Percentiles rank a stretch among this genome's conserved stretches.
phyloP scores from a whole-genome alignment of 2,888 invertebrate genomes.

The Alentia gelatinosa region DNA sequence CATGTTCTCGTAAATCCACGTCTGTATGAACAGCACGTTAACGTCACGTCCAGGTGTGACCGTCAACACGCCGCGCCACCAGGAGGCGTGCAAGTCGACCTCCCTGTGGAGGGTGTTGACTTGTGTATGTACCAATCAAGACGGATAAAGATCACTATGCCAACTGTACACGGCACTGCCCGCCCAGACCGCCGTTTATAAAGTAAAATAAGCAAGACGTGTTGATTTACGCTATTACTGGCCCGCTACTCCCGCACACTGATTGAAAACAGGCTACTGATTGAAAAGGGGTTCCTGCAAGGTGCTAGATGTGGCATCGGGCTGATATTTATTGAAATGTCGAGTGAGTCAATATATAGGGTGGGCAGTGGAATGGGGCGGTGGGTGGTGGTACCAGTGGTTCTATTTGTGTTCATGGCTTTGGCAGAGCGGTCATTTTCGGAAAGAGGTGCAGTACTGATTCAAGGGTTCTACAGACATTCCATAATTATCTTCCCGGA shows the following conservation, averaged over 20 bases:
- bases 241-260: neutral
- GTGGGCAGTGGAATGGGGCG: too few relatives aligned
- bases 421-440: too few relatives aligned
- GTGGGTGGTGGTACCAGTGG: too few relatives aligned
- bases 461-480: too few relatives aligned
- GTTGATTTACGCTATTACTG: conserved; percentile 4
- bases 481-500: too few relatives aligned
- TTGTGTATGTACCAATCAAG: neutral
- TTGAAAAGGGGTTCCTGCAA: too few relatives aligned
- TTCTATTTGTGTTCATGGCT: too few relatives aligned
- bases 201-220: neutral
- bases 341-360: too few relatives aligned
- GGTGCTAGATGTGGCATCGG: neutral
- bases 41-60: neutral
- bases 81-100: neutral
- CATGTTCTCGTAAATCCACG: too few relatives aligned
- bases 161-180: neutral
- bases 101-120: neutral
- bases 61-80: neutral
- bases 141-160: conserved; percentile 4
- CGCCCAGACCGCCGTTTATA: neutral
- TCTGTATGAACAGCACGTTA: too few relatives aligned
- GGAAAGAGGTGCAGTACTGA: too few relatives aligned
- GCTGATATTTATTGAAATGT: too few relatives aligned
- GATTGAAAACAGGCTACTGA: neutral